These are phyloP conservation scores for Psettodes erumei DNA, from an alignment of 2,113 vertebrate genomes.

Conservation along the genomic window DNA sequence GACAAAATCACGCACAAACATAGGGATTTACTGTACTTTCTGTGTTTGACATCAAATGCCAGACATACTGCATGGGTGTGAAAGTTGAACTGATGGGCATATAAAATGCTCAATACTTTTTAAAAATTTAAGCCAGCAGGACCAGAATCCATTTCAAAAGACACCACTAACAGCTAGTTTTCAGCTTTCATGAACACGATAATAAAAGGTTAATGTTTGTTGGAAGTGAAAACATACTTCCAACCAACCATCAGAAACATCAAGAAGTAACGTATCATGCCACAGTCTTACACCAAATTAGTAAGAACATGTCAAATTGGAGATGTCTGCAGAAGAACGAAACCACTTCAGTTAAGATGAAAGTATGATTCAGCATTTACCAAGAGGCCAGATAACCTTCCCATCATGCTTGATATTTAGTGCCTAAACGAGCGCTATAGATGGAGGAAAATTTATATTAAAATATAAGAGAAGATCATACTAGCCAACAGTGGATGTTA, in stretches of 20 bases:
- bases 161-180: conserved; percentile 1
- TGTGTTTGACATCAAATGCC: background rate
- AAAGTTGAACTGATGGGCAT: background rate
- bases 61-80: background rate
- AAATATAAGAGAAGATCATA: background rate
- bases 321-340: background rate
- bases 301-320: background rate
- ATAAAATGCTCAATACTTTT: background rate
- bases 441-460: background rate
- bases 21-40: background rate
- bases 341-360: conserved; percentile 4
- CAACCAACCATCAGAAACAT: background rate
- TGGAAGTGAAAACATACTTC: conserved; percentile 1
- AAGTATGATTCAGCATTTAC: conserved; percentile 11
- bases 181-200: background rate
- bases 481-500: background rate
- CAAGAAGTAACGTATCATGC: background rate
- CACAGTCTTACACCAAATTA: background rate
- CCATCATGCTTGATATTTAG: conserved; percentile 9
- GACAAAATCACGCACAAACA: background rate
- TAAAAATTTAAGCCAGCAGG: background rate
- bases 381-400: conserved; percentile 8
- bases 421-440: conserved; percentile 1
- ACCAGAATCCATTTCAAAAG: conserved; percentile 5
- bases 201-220: conserved; percentile 4